These are phyloP conservation scores for Netelia inedita DNA, from an alignment of 2,888 invertebrate genomes.

Conservation along the genomic window DNA sequence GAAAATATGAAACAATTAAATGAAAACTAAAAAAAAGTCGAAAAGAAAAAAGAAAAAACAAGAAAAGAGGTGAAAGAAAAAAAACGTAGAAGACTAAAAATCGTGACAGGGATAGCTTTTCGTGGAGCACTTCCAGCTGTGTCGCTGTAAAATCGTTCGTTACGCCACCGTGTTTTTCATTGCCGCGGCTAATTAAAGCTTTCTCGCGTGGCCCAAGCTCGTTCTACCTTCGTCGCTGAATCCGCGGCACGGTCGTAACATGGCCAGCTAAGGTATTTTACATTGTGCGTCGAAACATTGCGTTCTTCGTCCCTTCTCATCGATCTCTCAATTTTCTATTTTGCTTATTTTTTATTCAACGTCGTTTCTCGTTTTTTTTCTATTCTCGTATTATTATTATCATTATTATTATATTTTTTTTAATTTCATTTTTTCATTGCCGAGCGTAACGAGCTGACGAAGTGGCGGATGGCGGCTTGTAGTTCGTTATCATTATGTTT, in stretches of 20 bases:
- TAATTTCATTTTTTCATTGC: constrained; percentile 7
- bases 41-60: constrained; percentile 11
- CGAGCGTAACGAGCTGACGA: constrained; percentile 32
- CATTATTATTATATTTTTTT: constrained; percentile 33
- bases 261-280: constrained; percentile 68
- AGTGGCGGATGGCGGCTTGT: constrained; percentile 10
- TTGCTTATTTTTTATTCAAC: constrained; percentile 14
- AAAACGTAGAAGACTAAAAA: constrained; percentile 34
- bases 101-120: constrained; percentile 12
- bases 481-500: constrained; percentile 42
- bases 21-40: neutral
- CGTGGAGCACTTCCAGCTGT: constrained; percentile 15
- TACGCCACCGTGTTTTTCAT: constrained; percentile 72
- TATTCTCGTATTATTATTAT: constrained; percentile 47
- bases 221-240: neutral
- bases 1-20: neutral
- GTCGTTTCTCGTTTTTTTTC: constrained; percentile 8
- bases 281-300: constrained; percentile 70
- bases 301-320: neutral
- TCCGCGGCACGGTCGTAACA: constrained; percentile 48
- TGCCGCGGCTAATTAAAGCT: constrained; percentile 75
- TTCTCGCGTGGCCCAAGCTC: constrained; percentile 50
- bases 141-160: constrained; percentile 63
- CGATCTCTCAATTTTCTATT: neutral
- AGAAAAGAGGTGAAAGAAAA: constrained; percentile 6